These are phyloP conservation scores for Formicarius rufipectus DNA, from an alignment of 2,113 vertebrate genomes.

Conservation along the genomic window DNA sequence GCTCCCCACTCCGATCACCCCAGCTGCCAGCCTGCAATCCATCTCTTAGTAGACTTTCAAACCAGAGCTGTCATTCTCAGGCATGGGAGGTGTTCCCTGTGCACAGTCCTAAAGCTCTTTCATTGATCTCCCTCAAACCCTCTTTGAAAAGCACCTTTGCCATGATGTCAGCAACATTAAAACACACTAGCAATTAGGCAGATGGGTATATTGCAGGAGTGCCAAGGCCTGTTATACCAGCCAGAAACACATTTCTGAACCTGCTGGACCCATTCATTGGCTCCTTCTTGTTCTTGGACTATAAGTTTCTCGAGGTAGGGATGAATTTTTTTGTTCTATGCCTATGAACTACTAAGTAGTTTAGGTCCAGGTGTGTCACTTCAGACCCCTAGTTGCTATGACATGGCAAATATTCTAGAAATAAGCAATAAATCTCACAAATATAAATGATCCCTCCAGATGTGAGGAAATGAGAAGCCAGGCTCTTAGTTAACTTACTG, in stretches of 20 bases:
- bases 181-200: neutral
- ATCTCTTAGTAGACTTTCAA: neutral
- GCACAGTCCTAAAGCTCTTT: neutral
- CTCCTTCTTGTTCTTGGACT: neutral
- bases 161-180: neutral
- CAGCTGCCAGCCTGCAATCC: neutral
- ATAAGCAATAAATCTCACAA: conserved; percentile 15
- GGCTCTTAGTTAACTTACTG: conserved; percentile 4
- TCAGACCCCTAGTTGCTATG: neutral
- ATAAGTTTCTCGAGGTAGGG: neutral
- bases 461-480: conserved; percentile 21
- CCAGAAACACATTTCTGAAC: neutral
- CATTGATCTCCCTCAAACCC: neutral
- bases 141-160: neutral
- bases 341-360: neutral
- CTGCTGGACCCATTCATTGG: neutral
- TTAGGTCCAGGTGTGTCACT: neutral
- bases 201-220: neutral
- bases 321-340: neutral
- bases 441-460: conserved; percentile 20
- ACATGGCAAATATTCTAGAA: conserved; percentile 15
- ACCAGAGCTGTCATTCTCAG: neutral
- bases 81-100: neutral
- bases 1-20: neutral
- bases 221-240: neutral